phyloP scores from a whole-genome alignment of 2,797 vertebrate species.

The Tiaroga cobitis region DNA sequence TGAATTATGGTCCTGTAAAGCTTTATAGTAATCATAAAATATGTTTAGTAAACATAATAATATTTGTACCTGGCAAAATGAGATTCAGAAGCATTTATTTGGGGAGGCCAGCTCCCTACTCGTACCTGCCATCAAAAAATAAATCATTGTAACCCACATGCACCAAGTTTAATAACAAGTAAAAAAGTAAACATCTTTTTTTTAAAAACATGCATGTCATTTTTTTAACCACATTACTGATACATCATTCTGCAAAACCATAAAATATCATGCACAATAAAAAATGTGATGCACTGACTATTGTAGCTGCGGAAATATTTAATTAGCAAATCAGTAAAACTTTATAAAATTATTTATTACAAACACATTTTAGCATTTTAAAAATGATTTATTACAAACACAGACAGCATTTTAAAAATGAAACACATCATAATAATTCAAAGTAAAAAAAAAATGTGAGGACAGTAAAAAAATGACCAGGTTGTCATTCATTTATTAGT shows the following conservation, averaged over 20 bases:
- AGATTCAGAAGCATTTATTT: conserved; percentile 73
- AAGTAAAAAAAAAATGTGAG: neutral
- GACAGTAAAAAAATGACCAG: neutral
- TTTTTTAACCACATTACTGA: neutral
- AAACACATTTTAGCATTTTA: neutral
- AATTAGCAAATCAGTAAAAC: neutral
- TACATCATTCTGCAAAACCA: neutral
- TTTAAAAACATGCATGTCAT: neutral
- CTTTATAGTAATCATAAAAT: neutral
- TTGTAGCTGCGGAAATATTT: neutral
- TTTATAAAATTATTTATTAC: neutral
- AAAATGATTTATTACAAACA: neutral
- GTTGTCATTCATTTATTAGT: neutral
- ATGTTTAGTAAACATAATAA: neutral
- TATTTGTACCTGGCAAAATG: conserved; percentile 27
- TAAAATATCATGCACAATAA: conserved; percentile 5
- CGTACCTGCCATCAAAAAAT: conserved; percentile 74
- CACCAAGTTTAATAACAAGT: neutral
- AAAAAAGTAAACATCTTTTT: neutral
- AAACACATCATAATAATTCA: neutral
- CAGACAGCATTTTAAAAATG: neutral
- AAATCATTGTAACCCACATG: neutral
- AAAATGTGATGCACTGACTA: neutral
- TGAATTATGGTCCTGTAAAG: neutral
- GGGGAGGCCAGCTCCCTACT: conserved; percentile 87